Evolutionary conservation across 1,140 invertebrate species (phyloP).

Genomic region (Littorina saxatilis): DNA sequence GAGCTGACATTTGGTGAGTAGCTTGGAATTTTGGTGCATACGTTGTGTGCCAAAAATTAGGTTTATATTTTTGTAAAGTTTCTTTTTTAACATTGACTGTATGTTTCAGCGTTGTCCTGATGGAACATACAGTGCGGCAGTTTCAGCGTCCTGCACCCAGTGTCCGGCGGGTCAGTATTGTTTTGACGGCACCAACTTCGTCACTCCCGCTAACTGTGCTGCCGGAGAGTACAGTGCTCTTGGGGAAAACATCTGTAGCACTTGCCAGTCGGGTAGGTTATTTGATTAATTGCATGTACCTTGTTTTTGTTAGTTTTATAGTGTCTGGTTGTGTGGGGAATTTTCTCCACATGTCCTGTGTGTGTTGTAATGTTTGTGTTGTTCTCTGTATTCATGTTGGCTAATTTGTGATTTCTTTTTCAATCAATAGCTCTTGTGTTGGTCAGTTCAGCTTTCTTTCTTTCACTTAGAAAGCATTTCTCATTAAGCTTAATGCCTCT

Average conservation of each 20-base stretch:
- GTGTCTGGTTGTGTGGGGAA: neutral
- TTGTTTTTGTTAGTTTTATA: neutral
- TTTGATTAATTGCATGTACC: too few species aligned
- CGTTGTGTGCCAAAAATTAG: too few species aligned
- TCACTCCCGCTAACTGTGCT: constrained; percentile 55
- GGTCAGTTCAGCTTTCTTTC: too few species aligned
- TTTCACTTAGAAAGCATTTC: too few species aligned
- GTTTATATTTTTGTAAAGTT: too few species aligned
- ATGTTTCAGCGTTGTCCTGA: constrained; percentile 56
- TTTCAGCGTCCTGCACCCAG: constrained; percentile 52
- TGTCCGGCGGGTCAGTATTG: constrained; percentile 67
- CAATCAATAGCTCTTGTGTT: neutral
- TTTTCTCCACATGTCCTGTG: neutral
- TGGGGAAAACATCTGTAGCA: constrained; percentile 50
- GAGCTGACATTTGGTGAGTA: too few species aligned
- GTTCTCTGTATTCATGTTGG: neutral
- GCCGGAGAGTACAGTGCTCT: constrained; percentile 60
- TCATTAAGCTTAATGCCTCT: too few species aligned
- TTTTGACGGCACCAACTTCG: constrained; percentile 57
- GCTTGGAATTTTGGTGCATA: too few species aligned
- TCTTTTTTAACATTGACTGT: too few species aligned
- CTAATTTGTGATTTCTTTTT: neutral
- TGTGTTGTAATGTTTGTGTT: neutral
- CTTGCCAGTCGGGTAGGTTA: constrained; percentile 57
- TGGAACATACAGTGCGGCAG: constrained; percentile 62